Conservation (phyloP, 2,888 invertebrate species). For the Lycophotia porphyrea region DNA sequence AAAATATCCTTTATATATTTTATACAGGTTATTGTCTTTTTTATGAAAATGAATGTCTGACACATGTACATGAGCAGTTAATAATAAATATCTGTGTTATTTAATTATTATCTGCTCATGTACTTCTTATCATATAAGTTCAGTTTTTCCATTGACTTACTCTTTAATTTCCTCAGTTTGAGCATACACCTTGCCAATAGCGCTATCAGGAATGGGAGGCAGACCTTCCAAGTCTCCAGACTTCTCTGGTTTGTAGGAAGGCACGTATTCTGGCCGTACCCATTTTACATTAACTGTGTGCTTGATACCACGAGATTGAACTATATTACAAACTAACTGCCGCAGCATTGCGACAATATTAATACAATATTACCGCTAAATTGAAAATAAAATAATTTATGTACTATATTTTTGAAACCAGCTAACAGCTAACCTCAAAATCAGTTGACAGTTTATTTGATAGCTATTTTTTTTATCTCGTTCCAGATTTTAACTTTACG, state of each 20-base stretch:
- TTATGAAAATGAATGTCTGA: not conserved
- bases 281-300: constrained; percentile 94
- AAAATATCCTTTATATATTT: too few relatives aligned
- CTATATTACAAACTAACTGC: constrained; percentile 76
- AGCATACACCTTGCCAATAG: constrained; percentile 88
- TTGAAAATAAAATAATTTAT: not conserved
- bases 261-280: constrained; percentile 93
- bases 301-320: constrained; percentile 90
- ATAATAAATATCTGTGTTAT: too few relatives aligned
- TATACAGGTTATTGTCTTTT: not conserved
- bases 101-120: too few relatives aligned
- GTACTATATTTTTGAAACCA: too few relatives aligned
- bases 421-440: constrained; percentile 67
- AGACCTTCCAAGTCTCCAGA: constrained; percentile 93
- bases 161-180: constrained; percentile 93
- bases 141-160: constrained; percentile 84
- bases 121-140: not conserved
- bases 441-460: not conserved
- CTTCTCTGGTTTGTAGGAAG: constrained; percentile 91
- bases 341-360: constrained; percentile 77
- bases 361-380: not conserved
- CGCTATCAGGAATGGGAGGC: constrained; percentile 88
- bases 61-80: too few relatives aligned
- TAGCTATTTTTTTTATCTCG: constrained; percentile 5
- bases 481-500: not conserved